Evolutionary conservation across 2,888 invertebrate genomes (phyloP).

Genomic region (Platypus cylindrus): DNA sequence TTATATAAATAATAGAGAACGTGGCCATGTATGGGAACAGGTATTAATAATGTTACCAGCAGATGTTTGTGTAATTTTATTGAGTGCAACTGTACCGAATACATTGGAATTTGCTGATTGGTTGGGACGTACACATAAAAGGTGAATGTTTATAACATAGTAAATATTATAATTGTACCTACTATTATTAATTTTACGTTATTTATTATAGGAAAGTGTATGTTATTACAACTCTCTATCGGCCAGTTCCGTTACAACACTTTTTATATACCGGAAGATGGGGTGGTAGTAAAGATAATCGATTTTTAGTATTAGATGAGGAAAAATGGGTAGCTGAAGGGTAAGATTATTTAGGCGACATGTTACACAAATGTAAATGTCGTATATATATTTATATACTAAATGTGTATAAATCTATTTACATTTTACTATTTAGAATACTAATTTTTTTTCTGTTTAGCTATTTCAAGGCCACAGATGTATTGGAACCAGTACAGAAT

Average conservation of each 20-base stretch:
- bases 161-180: not conserved
- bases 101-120: slow-evolving; percentile 91
- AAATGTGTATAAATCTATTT: not conserved
- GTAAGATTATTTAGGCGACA: slow-evolving; percentile 25
- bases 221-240: slow-evolving; percentile 83
- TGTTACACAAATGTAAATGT: too few relatives aligned
- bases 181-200: not conserved
- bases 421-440: not conserved
- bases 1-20: slow-evolving; percentile 81
- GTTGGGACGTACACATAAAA: slow-evolving; percentile 51
- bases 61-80: slow-evolving; percentile 90
- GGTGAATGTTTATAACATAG: slow-evolving; percentile 3
- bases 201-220: slow-evolving; percentile 55
- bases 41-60: slow-evolving; percentile 85
- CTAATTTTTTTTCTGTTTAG: slow-evolving; percentile 15
- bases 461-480: slow-evolving; percentile 24
- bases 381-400: not conserved
- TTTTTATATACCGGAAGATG: slow-evolving; percentile 76
- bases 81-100: slow-evolving; percentile 98
- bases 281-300: slow-evolving; percentile 62
- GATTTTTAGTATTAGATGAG: slow-evolving; percentile 68
- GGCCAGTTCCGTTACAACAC: slow-evolving; percentile 94
- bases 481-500: slow-evolving; percentile 17
- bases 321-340: slow-evolving; percentile 60
- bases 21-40: slow-evolving; percentile 99